A percentile compares a stretch with the other conserved stretches of the same genome.
These are phyloP conservation scores for Drosophila monieri DNA, from an alignment of 2,888 invertebrate species.

Conservation along the genomic window DNA sequence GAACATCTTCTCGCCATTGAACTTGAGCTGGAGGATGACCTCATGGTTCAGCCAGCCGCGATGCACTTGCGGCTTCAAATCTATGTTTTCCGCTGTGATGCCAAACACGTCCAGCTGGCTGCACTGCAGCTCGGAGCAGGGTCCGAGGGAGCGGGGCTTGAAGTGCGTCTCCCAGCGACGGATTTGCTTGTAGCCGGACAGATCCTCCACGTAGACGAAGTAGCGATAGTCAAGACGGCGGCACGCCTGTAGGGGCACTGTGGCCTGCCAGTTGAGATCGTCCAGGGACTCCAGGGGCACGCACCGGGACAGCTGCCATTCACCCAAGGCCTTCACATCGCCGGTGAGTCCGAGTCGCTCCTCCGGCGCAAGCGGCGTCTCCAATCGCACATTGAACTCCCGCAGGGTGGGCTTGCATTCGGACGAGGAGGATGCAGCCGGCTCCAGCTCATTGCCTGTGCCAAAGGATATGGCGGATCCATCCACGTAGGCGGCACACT, in stretches of 20 bases:
- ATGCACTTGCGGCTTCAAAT: slow-evolving; percentile 84
- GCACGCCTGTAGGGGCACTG: slow-evolving; percentile 86
- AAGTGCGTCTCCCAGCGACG: slow-evolving; percentile 84
- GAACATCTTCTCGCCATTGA: slow-evolving; percentile 90
- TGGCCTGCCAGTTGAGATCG: slow-evolving; percentile 86
- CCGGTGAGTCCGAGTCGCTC: slow-evolving; percentile 90
- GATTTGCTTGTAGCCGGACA: slow-evolving; percentile 79
- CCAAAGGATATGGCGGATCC: slow-evolving; percentile 54
- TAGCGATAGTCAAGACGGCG: slow-evolving; percentile 84
- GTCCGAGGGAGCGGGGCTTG: slow-evolving; percentile 83
- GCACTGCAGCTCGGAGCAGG: slow-evolving; percentile 53
- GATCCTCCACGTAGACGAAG: slow-evolving; percentile 79
- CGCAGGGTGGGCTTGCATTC: slow-evolving; percentile 64
- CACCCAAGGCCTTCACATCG: slow-evolving; percentile 88
- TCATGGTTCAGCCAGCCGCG: slow-evolving; percentile 94
- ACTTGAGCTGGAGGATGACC: slow-evolving; percentile 90
- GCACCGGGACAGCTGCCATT: slow-evolving; percentile 88
- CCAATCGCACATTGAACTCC: slow-evolving; percentile 82
- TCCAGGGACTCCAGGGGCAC: slow-evolving; percentile 81
- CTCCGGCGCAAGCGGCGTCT: slow-evolving; percentile 85
- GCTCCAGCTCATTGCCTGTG: slow-evolving; percentile 58
- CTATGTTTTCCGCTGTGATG: slow-evolving; percentile 34
- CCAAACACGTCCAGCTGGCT: slow-evolving; percentile 61
- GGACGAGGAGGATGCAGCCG: slow-evolving; percentile 10
- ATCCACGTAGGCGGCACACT: slow-evolving; percentile 74